Base-by-base conservation (phyloP, 2,113 vertebrate species). In the Glaucomys volans region DNA sequence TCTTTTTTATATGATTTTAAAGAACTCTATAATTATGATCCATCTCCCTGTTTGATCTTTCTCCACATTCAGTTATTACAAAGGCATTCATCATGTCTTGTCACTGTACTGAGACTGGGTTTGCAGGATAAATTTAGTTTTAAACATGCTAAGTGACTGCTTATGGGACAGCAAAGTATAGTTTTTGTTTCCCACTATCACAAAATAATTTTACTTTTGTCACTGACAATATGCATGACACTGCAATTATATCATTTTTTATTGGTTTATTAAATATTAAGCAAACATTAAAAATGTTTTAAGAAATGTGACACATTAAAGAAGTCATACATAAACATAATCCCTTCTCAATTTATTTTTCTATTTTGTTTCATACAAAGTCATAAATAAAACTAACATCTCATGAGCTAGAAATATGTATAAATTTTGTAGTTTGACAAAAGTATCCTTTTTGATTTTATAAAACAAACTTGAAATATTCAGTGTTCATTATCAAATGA, bases 281-380 rank as follows among this genome's bases (percentile, higher is more conserved):
- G 47, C 96, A 75, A 82, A 83, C 75, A 94, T 82, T 95, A 96
- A 92, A 96, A 96, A 97, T 47, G 35, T 95, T 88, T 96, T 93
- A 87, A 79, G 79, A 97, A 92, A 85, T 52, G 10, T 96, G 91
- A 87, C 75, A 92, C 59, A 95, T 42, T 89, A 87, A 85, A 76
- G 71, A 95, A 94, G 57, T 75, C 50, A n/a, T 90, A 35, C 92
- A n/a, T n/a, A 50, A 87, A 94, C 96, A 97, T 35, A 75, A 84
- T 22, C 35, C 79, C 16, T 62, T 82, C 40, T 93, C 50, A 96
- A 75, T 80, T 69, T 94, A 90, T 95, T 94, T 96, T 96, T 47
- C 74, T 86, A 37, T 42, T 96, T 76, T 95, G 47, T 91, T 91
- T 96, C 64, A 91, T 79, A 92, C 18, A 87, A 90, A 87, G 64